These are phyloP conservation scores for Drosophila sordidapex DNA, from an alignment of 2,888 invertebrate species.

Conservation along the genomic window DNA sequence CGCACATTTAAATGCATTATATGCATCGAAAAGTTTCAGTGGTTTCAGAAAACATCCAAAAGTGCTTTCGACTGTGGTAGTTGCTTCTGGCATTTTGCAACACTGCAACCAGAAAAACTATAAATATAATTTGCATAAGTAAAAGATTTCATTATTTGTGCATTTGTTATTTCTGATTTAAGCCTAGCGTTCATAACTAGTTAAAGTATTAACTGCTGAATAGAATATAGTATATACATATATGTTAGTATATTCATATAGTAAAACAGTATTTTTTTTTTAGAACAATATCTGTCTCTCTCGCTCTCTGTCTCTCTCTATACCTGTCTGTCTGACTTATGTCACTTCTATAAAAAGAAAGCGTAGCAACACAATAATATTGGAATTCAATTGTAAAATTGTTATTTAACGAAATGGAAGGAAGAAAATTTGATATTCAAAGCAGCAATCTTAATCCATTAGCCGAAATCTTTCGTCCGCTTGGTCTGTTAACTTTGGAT, in stretches of 20 bases:
- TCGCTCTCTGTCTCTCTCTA: background rate
- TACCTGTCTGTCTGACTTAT: background rate
- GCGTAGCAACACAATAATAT: background rate
- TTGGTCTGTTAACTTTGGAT: background rate
- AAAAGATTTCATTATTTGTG: background rate
- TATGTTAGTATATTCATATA: no score
- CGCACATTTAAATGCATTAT: constrained; percentile 18
- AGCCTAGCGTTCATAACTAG: background rate
- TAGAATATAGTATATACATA: background rate
- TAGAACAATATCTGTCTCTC: background rate
- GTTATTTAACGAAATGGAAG: background rate
- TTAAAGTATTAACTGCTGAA: background rate
- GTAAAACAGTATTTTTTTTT: background rate
- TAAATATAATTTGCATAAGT: background rate
- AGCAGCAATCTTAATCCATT: background rate
- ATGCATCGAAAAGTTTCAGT: constrained; percentile 19
- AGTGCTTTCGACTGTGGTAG: constrained; percentile 7
- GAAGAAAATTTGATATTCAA: background rate
- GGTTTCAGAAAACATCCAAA: constrained; percentile 12
- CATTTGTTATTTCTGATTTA: background rate
- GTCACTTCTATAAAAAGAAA: background rate
- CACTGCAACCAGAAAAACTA: constrained; percentile 4
- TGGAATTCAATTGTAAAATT: background rate
- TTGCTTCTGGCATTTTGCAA: constrained; percentile 8
- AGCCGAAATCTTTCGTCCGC: background rate